These are phyloP conservation scores for Ceuthmochares aereus DNA, from an alignment of 2,113 vertebrate genomes.

Conservation along the genomic window DNA sequence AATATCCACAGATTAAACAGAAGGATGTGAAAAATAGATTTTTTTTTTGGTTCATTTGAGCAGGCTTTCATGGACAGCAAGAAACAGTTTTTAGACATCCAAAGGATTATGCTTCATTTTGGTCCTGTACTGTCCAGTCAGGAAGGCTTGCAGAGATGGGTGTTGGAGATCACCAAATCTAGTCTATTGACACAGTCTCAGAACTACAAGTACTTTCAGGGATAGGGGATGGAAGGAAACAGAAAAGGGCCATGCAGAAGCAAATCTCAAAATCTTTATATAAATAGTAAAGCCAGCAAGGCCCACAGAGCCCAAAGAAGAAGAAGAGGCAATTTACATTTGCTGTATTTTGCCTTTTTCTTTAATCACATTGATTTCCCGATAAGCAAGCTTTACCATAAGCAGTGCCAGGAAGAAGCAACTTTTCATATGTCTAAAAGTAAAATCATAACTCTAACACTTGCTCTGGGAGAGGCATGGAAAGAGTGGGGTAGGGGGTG, in stretches of 20 bases:
- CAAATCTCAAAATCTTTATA: background rate
- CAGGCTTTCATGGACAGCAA: background rate
- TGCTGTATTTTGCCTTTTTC: background rate
- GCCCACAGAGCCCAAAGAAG: background rate
- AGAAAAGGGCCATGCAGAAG: background rate
- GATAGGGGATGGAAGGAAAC: background rate
- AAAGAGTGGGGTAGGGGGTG: rapidly evolving
- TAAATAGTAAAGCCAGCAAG: background rate
- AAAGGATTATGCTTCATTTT: background rate
- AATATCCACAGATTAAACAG: background rate
- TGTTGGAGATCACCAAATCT: background rate
- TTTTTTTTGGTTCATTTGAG: background rate
- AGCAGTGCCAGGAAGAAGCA: background rate
- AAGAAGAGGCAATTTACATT: background rate
- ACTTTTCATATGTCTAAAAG: background rate
- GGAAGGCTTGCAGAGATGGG: background rate
- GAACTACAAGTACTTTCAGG: background rate
- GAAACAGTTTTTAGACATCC: background rate
- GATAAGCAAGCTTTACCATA: background rate
- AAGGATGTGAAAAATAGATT: background rate
- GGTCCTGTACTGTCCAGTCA: background rate
- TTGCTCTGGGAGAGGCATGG: background rate
- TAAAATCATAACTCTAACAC: background rate
- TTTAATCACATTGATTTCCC: background rate
- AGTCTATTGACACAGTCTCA: background rate